phyloP scores from a whole-genome alignment of 2,113 vertebrate species.

The Megaptera novaeangliae region DNA sequence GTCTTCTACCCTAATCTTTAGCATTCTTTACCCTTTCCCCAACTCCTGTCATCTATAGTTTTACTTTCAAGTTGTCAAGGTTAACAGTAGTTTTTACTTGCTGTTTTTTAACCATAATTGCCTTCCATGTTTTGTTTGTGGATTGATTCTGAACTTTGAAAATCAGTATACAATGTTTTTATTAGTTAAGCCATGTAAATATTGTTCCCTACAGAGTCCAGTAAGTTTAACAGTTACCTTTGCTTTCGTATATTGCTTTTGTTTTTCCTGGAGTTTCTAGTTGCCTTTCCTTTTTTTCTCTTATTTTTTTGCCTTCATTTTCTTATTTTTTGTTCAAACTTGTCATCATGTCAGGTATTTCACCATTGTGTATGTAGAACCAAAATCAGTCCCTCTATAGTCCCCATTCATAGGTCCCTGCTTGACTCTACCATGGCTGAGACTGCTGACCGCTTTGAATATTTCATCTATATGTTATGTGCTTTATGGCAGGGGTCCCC shows the following conservation, averaged over 20 bases:
- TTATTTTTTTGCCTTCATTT: not conserved
- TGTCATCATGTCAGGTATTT: not conserved
- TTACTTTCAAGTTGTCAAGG: not conserved
- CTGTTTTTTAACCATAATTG: not conserved
- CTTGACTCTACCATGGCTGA: not conserved
- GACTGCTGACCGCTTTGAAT: not conserved
- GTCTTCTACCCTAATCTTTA: not conserved
- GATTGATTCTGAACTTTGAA: not conserved
- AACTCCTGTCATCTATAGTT: not conserved
- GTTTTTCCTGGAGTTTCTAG: not conserved
- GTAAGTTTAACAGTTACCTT: not conserved
- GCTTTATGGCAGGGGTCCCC: too few species aligned
- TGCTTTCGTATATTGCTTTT: not conserved
- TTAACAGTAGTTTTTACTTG: not conserved
- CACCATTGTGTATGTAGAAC: not conserved
- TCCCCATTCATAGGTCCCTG: not conserved
- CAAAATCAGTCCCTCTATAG: not conserved
- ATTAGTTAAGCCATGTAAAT: not conserved
- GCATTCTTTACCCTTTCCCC: not conserved
- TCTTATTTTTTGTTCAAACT: not conserved
- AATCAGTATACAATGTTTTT: not conserved
- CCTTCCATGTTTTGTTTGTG: not conserved
- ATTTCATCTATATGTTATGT: fast-evolving
- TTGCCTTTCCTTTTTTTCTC: not conserved
- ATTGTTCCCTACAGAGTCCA: not conserved